Conservation (phyloP, 2,888 invertebrate species). For the Sinodicranocentrus sp. region DNA sequence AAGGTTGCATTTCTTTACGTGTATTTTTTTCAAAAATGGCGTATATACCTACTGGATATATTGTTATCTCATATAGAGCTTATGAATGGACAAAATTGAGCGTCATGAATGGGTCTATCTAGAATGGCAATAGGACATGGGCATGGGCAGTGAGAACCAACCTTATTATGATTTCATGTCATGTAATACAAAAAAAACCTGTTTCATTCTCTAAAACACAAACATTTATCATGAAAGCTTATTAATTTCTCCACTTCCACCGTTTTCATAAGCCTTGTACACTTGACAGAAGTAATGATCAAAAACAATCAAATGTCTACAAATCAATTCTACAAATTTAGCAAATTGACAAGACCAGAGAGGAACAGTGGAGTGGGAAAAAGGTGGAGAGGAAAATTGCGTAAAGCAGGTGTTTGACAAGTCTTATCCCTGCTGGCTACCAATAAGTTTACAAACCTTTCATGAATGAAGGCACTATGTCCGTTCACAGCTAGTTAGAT, state of each 20-base stretch:
- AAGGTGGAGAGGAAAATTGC: constrained; percentile 30
- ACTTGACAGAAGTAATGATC: constrained; percentile 62
- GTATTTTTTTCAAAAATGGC: too few species aligned
- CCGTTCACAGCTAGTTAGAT: too few species aligned
- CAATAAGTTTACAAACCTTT: constrained; percentile 35
- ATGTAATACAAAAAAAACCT: constrained; percentile 23
- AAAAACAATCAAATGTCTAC: constrained; percentile 68
- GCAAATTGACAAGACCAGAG: constrained; percentile 63
- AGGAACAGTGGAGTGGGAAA: constrained; percentile 27
- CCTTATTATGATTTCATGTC: background rate
- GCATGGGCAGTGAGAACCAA: background rate
- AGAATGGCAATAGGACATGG: background rate
- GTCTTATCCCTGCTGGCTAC: constrained; percentile 58
- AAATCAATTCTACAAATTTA: constrained; percentile 67
- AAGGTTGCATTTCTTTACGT: too few species aligned
- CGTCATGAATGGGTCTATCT: background rate
- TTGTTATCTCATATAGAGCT: background rate
- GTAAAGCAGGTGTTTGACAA: constrained; percentile 64
- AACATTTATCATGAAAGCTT: constrained; percentile 46
- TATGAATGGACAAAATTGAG: background rate
- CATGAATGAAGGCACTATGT: constrained; percentile 39
- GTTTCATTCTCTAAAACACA: constrained; percentile 45
- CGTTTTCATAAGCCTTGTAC: constrained; percentile 3
- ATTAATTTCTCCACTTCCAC: constrained; percentile 36
- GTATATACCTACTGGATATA: background rate